Evolutionary conservation across 1,140 invertebrate species (phyloP), one percentile per base, ranked within the genome.

Genomic region (Phymorhynchus buccinoides): DNA sequence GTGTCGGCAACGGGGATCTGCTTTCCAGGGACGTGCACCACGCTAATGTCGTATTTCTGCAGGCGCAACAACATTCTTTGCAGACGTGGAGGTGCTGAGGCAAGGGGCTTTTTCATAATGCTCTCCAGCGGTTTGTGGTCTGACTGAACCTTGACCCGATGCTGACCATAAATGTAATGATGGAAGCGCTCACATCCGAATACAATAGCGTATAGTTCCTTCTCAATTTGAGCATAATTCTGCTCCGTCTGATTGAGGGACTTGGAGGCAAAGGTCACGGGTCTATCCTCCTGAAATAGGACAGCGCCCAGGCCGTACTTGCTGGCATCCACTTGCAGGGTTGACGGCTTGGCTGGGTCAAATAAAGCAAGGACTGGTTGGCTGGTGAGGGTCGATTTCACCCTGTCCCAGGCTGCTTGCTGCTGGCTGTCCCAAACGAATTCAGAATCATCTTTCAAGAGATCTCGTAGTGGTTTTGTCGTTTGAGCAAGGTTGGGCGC

Each of bases 111-210:
- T 22, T 85, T 80, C 16, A 77, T 82, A 7, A 91, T 89, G 4
- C 66, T 73, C 9, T 86, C 86, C 32, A 91, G 73, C 39, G 89
- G 87, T 44, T 89, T 88, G 66, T 89, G 91, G 84, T 93, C 91
- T 22, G 90, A 90, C 42, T 91, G 41, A 9, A 90, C 86, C 22
- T 41, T 84, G 32, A 90, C 37, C 52, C n/a, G n/a, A n/a, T 78
- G 37, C n/a, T 39, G 88, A 1, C 41, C 35, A 92, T 87, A 94
- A 4, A 95, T 77, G 87, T 94, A 95, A 56, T 94, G 88, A 42
- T 94, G 91, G 90, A 95, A 95, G 88, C 93, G 93, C 71, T 92
- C 89, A 27, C 95, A 91, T 3, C 92, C 93, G 89, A 93, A 95
- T 3, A 95, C 84, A 7, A 95, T 92, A 9, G 94, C 93, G 22